phyloP scores from a whole-genome alignment of 2,113 vertebrate species.

The Eretmochelys imbricata region DNA sequence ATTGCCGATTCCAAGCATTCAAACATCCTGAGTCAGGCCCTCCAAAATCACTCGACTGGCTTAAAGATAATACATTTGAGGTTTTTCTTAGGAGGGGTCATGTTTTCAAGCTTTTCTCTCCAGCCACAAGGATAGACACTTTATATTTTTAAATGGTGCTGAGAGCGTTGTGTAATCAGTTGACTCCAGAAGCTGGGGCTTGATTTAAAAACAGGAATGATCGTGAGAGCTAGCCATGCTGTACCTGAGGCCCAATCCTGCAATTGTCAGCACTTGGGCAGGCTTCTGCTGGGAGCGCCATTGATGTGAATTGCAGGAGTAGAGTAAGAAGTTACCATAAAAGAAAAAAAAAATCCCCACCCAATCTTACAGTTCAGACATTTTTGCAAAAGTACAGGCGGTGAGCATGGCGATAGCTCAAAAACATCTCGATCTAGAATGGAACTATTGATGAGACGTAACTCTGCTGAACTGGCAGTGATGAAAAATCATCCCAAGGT shows the following conservation, averaged over 20 bases:
- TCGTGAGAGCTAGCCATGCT: background rate
- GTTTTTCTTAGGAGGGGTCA: background rate
- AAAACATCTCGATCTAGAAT: background rate
- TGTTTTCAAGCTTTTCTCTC: background rate
- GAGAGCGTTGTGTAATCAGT: background rate
- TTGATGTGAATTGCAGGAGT: background rate
- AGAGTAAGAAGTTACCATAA: background rate
- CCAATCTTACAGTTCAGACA: background rate
- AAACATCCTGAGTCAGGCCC: background rate
- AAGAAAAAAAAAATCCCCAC: background rate
- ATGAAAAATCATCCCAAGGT: background rate
- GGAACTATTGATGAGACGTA: background rate
- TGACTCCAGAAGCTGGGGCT: background rate
- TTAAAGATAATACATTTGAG: background rate
- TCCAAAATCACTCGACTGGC: background rate
- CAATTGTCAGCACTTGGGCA: background rate
- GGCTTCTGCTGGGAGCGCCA: background rate
- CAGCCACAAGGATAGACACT: background rate
- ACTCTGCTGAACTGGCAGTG: background rate
- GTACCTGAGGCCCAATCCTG: background rate
- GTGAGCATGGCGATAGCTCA: background rate
- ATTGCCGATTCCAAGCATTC: background rate
- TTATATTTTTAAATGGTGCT: background rate
- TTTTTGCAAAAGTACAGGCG: background rate
- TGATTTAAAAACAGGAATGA: background rate